Conservation (phyloP, 2,797 vertebrate genomes). For the Falco peregrinus region DNA sequence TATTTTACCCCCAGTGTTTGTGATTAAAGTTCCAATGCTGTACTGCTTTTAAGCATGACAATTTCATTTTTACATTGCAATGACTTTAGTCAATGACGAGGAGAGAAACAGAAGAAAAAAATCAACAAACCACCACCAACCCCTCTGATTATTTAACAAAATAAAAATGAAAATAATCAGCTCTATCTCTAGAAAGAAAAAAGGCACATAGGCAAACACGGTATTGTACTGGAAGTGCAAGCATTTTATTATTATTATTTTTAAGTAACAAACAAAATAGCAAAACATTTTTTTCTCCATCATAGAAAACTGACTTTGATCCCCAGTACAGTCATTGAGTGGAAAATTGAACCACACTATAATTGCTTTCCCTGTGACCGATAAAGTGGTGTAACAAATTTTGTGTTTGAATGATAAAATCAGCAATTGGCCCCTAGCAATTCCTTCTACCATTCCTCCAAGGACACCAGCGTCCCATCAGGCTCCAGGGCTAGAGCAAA, state of each 20-base stretch:
- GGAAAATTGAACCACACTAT: conserved; percentile 92
- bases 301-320: conserved; percentile 88
- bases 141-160: conserved; percentile 69
- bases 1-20: conserved; percentile 53
- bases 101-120: not conserved
- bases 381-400: conserved; percentile 94
- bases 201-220: not conserved
- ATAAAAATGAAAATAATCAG: conserved; percentile 61
- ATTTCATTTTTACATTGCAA: conserved; percentile 73
- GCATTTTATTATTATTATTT: conserved; percentile 67
- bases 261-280: conserved; percentile 80
- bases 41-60: conserved; percentile 70
- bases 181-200: conserved; percentile 45
- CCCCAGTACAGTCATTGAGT: conserved; percentile 85
- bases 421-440: conserved; percentile 84
- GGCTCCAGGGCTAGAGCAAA: conserved; percentile 78
- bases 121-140: not conserved
- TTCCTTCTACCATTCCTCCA: conserved; percentile 85
- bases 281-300: conserved; percentile 74
- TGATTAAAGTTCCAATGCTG: conserved; percentile 68
- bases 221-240: conserved; percentile 29
- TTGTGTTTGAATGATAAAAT: conserved; percentile 93
- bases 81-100: conserved; percentile 47
- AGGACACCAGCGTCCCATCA: conserved; percentile 85
- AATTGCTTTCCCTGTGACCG: conserved; percentile 94